Evolutionary conservation across 2,113 vertebrate species (phyloP).

Genomic region (Chaetodon trifascialis): DNA sequence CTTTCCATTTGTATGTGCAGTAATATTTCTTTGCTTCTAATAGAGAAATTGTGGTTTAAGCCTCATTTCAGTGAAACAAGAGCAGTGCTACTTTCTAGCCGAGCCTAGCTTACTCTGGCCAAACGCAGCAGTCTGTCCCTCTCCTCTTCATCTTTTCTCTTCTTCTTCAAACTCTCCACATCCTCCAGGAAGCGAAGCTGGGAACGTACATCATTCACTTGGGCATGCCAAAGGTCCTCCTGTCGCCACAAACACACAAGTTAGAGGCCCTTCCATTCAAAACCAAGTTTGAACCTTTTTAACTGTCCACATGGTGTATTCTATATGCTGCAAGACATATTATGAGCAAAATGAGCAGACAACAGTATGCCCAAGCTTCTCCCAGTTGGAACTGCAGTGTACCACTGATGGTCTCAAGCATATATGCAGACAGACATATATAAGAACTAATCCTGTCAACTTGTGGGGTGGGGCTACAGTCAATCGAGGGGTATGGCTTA

Average conservation of each 20-base stretch:
- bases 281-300: too few species aligned
- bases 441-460: too few species aligned
- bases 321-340: too few species aligned
- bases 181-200: conserved; percentile 95
- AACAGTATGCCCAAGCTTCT: too few species aligned
- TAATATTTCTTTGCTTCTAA: background rate
- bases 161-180: conserved; percentile 90
- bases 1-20: background rate
- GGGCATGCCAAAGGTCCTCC: conserved; percentile 84
- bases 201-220: conserved; percentile 89
- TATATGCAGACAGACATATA: too few species aligned
- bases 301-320: too few species aligned
- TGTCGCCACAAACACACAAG: conserved; percentile 54
- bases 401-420: too few species aligned
- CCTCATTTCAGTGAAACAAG: background rate
- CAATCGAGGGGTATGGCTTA: too few species aligned
- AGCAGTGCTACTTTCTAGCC: background rate
- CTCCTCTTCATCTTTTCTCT: conserved; percentile 89
- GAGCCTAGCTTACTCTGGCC: conserved; percentile 85
- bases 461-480: too few species aligned
- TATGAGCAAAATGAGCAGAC: too few species aligned
- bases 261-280: too few species aligned
- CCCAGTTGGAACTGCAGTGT: too few species aligned
- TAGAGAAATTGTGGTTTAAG: background rate
- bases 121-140: conserved; percentile 87